phyloP scores from a whole-genome alignment of 2,113 vertebrate species.

The Delphinapterus leucas region DNA sequence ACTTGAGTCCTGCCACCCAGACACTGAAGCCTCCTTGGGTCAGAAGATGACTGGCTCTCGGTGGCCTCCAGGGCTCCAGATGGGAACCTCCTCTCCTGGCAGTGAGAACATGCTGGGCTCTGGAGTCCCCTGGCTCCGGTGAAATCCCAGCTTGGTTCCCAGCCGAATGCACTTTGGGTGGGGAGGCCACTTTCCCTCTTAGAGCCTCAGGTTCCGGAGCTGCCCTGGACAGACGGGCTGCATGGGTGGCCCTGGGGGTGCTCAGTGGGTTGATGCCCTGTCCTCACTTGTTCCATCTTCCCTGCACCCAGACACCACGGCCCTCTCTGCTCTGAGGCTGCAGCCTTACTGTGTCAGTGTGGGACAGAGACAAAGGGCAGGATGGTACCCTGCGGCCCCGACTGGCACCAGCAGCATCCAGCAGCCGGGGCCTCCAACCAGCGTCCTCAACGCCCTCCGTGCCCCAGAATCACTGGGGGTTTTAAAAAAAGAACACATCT shows the following conservation, averaged over 20 bases:
- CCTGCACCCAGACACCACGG: no score
- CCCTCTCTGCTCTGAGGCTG: neutral
- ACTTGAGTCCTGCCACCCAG: neutral
- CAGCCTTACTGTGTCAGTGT: neutral
- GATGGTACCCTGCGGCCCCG: no score
- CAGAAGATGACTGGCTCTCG: neutral
- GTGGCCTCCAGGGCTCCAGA: neutral
- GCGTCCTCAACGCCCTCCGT: rapidly evolving
- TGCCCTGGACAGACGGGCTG: rapidly evolving
- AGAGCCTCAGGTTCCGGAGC: neutral
- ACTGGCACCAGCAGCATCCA: no score
- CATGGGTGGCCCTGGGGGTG: neutral
- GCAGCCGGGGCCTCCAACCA: no score
- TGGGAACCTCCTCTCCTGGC: neutral
- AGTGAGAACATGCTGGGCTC: neutral
- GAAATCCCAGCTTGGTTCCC: neutral
- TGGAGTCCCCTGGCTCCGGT: neutral
- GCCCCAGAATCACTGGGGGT: neutral
- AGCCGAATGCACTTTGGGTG: neutral
- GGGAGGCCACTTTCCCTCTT: neutral
- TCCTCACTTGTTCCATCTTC: neutral
- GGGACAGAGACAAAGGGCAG: neutral
- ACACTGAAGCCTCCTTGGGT: neutral
- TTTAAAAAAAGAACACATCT: neutral
- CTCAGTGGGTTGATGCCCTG: neutral